Evolutionary conservation across 2,113 vertebrate genomes (phyloP).

Genomic region (Gobius niger): DNA sequence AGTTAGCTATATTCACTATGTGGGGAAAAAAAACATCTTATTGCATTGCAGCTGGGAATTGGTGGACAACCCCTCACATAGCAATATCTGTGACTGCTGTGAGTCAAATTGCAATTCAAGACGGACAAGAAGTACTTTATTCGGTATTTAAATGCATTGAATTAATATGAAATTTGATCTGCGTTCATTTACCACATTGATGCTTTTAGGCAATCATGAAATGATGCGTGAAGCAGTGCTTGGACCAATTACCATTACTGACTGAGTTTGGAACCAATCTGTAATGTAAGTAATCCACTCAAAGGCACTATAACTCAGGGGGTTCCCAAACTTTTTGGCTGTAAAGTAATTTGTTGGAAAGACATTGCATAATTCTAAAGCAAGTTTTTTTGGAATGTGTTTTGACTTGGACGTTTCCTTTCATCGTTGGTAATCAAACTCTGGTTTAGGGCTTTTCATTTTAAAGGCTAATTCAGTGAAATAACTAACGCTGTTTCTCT

Average conservation of each 20-base stretch:
- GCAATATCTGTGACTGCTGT: constrained; percentile 68
- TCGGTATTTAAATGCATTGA: constrained; percentile 35
- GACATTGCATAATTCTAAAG: too few relatives aligned
- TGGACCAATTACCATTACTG: constrained; percentile 64
- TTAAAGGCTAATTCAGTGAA: too few relatives aligned
- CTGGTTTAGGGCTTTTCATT: too few relatives aligned
- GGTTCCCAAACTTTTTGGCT: too few relatives aligned
- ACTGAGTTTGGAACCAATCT: not conserved
- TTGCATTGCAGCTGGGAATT: constrained; percentile 64
- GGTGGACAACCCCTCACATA: constrained; percentile 60
- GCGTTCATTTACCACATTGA: not conserved
- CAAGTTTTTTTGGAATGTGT: too few relatives aligned
- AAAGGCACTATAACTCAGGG: too few relatives aligned
- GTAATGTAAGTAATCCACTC: too few relatives aligned
- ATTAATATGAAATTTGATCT: fast-evolving
- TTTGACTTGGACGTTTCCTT: too few relatives aligned
- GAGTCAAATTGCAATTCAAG: constrained; percentile 63
- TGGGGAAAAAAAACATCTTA: not conserved
- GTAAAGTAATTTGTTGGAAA: too few relatives aligned
- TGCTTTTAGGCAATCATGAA: constrained; percentile 28
- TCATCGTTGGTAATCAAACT: too few relatives aligned
- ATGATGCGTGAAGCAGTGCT: constrained; percentile 50
- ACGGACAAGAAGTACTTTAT: constrained; percentile 21
- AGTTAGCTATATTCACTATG: not conserved
- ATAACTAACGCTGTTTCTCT: not conserved